phyloP scores from a whole-genome alignment of 2,797 vertebrate species.

The Falco berigora region DNA sequence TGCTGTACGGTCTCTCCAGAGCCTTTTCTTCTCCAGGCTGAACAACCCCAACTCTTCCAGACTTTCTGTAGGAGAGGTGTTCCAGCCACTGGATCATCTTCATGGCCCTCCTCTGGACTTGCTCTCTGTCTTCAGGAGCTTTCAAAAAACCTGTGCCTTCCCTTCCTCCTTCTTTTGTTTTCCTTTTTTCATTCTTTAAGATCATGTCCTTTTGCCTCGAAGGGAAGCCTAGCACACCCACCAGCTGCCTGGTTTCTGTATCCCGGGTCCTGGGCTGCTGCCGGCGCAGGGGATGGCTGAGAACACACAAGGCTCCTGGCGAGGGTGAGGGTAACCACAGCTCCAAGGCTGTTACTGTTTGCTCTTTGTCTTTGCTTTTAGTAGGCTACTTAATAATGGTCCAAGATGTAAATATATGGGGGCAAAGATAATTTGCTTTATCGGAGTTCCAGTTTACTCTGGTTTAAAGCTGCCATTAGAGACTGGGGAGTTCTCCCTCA shows the following conservation, averaged over 20 bases:
- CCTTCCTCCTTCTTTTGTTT: neutral
- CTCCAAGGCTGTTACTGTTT: neutral
- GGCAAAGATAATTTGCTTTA: neutral
- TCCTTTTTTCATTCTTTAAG: neutral
- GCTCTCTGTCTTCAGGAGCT: neutral
- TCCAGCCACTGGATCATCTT: too few relatives aligned
- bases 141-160: neutral
- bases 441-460: neutral
- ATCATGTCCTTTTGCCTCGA: rapidly evolving
- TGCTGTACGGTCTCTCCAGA: neutral
- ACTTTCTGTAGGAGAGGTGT: too few relatives aligned
- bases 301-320: neutral
- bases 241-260: neutral
- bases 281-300: neutral
- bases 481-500: neutral
- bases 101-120: too few relatives aligned
- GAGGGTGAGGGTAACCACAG: neutral
- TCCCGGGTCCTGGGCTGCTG: neutral
- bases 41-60: too few relatives aligned
- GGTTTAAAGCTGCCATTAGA: neutral
- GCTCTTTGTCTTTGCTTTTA: neutral
- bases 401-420: neutral
- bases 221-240: neutral
- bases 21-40: neutral
- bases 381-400: neutral